Percentiles rank a stretch among this genome's conserved stretches.
phyloP scores from a whole-genome alignment of 2,888 invertebrate genomes.

The Schizaphis graminum region DNA sequence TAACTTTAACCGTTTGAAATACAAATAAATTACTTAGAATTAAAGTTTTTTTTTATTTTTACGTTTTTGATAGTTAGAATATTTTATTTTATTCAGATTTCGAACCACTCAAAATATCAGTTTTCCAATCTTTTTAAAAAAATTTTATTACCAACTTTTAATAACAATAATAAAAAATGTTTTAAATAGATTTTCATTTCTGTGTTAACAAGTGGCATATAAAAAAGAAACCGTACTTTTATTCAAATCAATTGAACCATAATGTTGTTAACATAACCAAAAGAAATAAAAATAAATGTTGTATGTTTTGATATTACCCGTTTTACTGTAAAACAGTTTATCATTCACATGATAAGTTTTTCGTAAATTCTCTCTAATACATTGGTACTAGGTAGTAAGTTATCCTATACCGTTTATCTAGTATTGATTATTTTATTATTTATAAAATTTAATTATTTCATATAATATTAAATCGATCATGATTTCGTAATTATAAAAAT shows the following conservation, averaged over 20 bases:
- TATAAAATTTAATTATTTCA: neutral
- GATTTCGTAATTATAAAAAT: neutral
- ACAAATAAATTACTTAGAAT: neutral
- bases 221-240: neutral
- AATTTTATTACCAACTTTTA: neutral
- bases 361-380: neutral
- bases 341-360: neutral
- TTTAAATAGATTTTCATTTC: neutral
- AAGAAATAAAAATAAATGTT: neutral
- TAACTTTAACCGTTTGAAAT: neutral
- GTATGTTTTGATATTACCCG: neutral
- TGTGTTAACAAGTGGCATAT: neutral
- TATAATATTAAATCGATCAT: neutral
- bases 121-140: neutral
- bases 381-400: neutral
- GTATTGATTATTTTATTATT: neutral
- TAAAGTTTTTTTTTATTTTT: neutral
- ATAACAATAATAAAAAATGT: neutral
- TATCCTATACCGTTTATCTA: neutral
- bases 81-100: neutral
- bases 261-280: neutral
- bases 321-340: neutral
- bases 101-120: neutral
- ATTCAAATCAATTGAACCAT: constrained; percentile 25
- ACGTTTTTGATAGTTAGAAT: neutral